phyloP scores from a whole-genome alignment of 2,797 vertebrate species.

The Trichosurus vulpecula region DNA sequence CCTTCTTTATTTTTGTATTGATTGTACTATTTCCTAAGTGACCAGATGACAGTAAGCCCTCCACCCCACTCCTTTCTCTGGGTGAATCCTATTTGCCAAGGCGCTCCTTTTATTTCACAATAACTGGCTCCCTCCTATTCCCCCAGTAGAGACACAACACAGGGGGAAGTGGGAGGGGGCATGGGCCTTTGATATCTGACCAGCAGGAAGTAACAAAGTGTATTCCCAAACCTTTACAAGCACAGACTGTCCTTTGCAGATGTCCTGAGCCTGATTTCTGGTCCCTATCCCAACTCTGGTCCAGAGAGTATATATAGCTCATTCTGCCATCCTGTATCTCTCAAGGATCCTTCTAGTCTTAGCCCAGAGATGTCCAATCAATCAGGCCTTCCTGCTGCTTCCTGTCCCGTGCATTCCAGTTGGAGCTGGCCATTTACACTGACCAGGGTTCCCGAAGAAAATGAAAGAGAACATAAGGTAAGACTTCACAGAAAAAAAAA shows the following conservation, averaged over 20 bases:
- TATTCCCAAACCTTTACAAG: background rate
- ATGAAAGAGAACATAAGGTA: background rate
- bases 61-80: background rate
- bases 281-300: background rate
- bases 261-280: background rate
- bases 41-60: background rate
- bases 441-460: background rate
- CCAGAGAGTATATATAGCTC: conserved; percentile 8
- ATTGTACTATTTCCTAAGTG: background rate
- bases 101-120: background rate
- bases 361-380: background rate
- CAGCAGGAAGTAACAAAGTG: too few relatives aligned
- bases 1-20: background rate
- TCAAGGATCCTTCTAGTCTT: background rate
- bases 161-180: background rate
- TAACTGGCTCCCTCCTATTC: background rate
- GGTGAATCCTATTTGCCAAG: background rate
- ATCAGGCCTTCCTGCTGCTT: background rate
- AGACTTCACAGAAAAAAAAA: background rate
- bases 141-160: background rate
- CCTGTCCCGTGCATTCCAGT: background rate
- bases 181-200: background rate
- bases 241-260: background rate
- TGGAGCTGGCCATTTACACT: background rate
- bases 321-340: background rate